Conservation (phyloP, 2,888 invertebrate species). For the Ryuthela nishihirai region DNA sequence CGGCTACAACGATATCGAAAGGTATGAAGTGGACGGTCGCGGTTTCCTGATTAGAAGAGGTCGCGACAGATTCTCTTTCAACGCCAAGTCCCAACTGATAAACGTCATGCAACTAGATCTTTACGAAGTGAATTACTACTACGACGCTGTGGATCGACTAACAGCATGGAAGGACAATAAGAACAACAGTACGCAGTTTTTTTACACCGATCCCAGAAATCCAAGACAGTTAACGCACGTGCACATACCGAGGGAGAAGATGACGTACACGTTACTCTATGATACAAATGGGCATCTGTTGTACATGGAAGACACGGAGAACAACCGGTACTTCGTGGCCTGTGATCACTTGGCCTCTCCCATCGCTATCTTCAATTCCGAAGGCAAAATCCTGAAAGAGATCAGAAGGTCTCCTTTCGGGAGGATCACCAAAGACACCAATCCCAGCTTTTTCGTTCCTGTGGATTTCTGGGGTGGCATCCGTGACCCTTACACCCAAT, state of each 20-base stretch:
- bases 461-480: conserved; percentile 93
- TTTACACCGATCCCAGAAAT: conserved; percentile 84
- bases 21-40: conserved; percentile 68
- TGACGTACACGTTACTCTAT: conserved; percentile 84
- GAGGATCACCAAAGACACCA: conserved; percentile 89
- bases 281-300: conserved; percentile 88
- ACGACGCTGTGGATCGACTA: conserved; percentile 84
- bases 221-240: conserved; percentile 81
- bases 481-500: conserved; percentile 66
- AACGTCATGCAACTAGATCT: conserved; percentile 80
- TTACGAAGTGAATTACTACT: conserved; percentile 75
- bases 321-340: conserved; percentile 88
- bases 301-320: conserved; percentile 74
- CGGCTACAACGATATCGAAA: conserved; percentile 45
- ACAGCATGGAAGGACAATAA: conserved; percentile 87
- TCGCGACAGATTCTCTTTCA: conserved; percentile 89
- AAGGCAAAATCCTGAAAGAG: conserved; percentile 88
- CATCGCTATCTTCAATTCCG: conserved; percentile 90
- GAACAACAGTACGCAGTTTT: conserved; percentile 92
- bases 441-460: conserved; percentile 86
- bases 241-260: conserved; percentile 86
- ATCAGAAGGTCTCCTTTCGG: conserved; percentile 79
- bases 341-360: conserved; percentile 93
- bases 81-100: conserved; percentile 82
- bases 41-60: conserved; percentile 90